phyloP scores from a whole-genome alignment of 2,113 vertebrate genomes.

The Coturnix japonica region DNA sequence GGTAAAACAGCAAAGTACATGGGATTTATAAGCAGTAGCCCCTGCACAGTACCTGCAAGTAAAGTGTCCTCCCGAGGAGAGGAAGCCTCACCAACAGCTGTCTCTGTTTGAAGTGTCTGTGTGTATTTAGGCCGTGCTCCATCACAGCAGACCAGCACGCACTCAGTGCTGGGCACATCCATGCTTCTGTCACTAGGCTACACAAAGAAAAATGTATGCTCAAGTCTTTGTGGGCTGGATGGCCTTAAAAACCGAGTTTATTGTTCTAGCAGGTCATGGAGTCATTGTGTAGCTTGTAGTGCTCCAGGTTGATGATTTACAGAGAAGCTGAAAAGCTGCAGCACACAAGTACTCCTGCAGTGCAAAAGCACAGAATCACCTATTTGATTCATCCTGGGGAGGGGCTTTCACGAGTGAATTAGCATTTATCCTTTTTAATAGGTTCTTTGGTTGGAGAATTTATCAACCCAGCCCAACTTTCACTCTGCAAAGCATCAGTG shows the following conservation, averaged over 20 bases:
- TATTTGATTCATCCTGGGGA: background rate
- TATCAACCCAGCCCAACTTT: background rate
- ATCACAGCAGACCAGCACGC: background rate
- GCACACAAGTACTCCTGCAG: background rate
- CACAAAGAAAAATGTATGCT: background rate
- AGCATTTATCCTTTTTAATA: background rate
- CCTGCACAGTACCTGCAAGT: background rate
- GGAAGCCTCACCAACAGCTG: conserved; percentile 16
- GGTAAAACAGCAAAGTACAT: conserved; percentile 36
- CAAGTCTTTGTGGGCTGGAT: background rate
- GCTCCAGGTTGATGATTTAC: conserved; percentile 36
- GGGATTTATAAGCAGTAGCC: background rate
- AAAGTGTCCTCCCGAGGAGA: background rate
- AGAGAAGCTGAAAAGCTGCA: background rate
- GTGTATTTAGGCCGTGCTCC: conserved; percentile 25
- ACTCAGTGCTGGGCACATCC: background rate
- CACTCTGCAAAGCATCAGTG: background rate
- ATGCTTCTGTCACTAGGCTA: background rate
- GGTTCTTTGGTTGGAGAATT: background rate
- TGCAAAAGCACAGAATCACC: background rate
- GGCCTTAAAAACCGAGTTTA: background rate
- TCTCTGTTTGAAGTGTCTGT: background rate
- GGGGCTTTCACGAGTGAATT: background rate
- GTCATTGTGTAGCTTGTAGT: background rate
- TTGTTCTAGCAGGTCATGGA: background rate